Conservation (phyloP, 2,888 invertebrate species). For the Drosophila recens region DNA sequence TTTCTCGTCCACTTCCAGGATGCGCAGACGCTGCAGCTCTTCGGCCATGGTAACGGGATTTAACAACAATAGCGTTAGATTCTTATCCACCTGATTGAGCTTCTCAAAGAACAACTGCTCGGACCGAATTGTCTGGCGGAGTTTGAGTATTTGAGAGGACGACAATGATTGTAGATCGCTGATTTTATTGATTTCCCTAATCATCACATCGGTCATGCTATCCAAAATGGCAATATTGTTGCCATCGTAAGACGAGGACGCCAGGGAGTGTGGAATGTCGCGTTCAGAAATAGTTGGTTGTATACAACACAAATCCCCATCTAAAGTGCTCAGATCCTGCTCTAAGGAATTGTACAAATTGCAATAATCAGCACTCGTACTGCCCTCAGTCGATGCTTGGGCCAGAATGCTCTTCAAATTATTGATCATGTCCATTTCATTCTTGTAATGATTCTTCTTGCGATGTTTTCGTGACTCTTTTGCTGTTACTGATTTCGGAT, state of each 20-base stretch:
- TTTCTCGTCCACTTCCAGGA: slow-evolving; percentile 48
- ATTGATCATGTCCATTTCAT: slow-evolving; percentile 85
- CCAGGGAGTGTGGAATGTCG: slow-evolving; percentile 22
- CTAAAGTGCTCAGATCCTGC: neutral
- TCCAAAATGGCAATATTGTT: slow-evolving; percentile 54
- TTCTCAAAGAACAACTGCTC: slow-evolving; percentile 83
- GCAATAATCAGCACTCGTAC: neutral
- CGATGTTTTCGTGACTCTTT: slow-evolving; percentile 75
- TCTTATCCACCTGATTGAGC: slow-evolving; percentile 83
- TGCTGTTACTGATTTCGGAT: slow-evolving; percentile 1
- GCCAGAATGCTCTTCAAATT: slow-evolving; percentile 82
- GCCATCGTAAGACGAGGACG: slow-evolving; percentile 17
- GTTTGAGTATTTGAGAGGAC: slow-evolving; percentile 69
- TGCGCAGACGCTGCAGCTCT: slow-evolving; percentile 58
- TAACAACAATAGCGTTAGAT: slow-evolving; percentile 81
- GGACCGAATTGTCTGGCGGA: slow-evolving; percentile 74
- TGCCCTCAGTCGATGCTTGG: slow-evolving; percentile 28
- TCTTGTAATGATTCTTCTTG: slow-evolving; percentile 83
- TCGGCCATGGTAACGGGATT: slow-evolving; percentile 82
- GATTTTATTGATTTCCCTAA: slow-evolving; percentile 83
- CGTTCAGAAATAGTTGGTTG: slow-evolving; percentile 2
- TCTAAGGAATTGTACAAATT: neutral
- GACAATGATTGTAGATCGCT: slow-evolving; percentile 73
- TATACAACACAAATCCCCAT: neutral
- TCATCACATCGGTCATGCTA: slow-evolving; percentile 64